Evolutionary conservation across 2,797 vertebrate species (phyloP), one percentile per base, ranked within the genome.

Genomic region (Protonibea diacanthus): DNA sequence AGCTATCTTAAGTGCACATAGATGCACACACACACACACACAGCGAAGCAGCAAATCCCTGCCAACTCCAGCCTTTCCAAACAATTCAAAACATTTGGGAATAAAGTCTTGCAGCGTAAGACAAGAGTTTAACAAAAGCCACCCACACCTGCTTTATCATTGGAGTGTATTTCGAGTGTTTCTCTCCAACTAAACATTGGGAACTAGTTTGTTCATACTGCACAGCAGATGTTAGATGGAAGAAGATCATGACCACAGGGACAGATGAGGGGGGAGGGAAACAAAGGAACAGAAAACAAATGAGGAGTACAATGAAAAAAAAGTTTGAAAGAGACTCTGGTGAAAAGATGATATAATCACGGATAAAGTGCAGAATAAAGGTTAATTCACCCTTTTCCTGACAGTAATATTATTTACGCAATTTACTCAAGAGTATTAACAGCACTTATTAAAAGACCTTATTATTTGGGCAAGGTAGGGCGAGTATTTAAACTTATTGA

Each of bases 41-140:
- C 61, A 72, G 51, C 33, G 23, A 70, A 27, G 40, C 21, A 63
- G 72, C 38, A 61, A 80, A 76, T 86, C 75, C 71, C 60, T 20
- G 71, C 51, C 75, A 85, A 74, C 38, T 71, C 66, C 48, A 80
- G 79, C 51, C 66, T 83, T 82, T 88, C 80, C 71, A 86, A 91
- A 90, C 83, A 85, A 74, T 78, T 82, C 73, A 71, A 83, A 91
- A 82, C 81, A 91, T 87, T 85, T 84, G 67, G 66, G 76, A 84
- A 82, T 75, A 48, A 79, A 64, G 69, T 76, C 73, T 68, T 17
- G 60, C 73, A 74, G 84, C 67, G 51, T 80, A 78, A 87, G 80
- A 88, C 84, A 70, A 76, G 81, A 79, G 79, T 83, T 82, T 83
- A 73, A 79, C 70, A 84, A 84, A 82, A 83, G 81, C 73, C 65